These are phyloP conservation scores for Peromyscus aztecus DNA, from an alignment of 2,797 vertebrate species.

Conservation along the genomic window DNA sequence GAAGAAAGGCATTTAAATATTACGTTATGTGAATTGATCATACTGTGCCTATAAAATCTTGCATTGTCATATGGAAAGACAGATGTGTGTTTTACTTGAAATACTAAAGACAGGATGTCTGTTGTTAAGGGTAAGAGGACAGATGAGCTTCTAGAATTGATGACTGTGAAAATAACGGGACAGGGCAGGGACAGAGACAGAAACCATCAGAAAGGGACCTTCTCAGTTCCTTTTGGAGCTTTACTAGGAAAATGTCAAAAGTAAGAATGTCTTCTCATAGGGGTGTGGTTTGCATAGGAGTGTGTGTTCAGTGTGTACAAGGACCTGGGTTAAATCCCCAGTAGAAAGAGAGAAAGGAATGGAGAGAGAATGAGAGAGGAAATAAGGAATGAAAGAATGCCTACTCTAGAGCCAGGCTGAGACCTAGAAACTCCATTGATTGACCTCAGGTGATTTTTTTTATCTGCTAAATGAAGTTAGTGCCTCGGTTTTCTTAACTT, in stretches of 20 bases:
- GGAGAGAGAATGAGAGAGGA: background rate
- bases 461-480: background rate
- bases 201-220: background rate
- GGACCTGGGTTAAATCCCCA: background rate
- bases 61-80: background rate
- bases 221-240: background rate
- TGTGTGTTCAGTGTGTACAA: background rate
- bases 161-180: background rate
- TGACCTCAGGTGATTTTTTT: background rate
- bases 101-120: background rate
- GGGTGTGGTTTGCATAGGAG: background rate
- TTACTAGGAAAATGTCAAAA: background rate
- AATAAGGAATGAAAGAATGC: background rate
- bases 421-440: background rate
- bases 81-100: slow-evolving; percentile 28
- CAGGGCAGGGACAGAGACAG: background rate
- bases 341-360: background rate
- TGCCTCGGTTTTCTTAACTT: slow-evolving; percentile 13
- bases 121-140: slow-evolving; percentile 1
- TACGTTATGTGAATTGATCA: background rate
- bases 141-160: slow-evolving; percentile 27
- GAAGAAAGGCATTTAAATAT: background rate
- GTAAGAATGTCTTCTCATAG: background rate
- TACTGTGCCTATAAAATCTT: background rate
- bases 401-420: background rate